A percentile compares a stretch with the other conserved stretches of the same genome.
phyloP scores from a whole-genome alignment of 1,140 invertebrate species.

The Drosophila erecta region DNA sequence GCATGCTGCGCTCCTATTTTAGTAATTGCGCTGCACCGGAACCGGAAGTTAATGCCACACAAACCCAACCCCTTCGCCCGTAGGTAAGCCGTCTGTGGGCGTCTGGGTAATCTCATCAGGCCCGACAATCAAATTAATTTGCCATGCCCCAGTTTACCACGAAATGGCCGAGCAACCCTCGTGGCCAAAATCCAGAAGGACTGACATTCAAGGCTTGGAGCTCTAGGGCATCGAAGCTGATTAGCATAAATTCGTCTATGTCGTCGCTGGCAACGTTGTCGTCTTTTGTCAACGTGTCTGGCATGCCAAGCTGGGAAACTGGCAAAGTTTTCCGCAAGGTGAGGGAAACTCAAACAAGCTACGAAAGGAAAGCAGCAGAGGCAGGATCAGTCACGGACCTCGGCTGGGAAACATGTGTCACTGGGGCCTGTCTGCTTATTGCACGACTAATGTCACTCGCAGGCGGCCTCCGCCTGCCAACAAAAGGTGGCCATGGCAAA shows the following conservation, averaged over 20 bases:
- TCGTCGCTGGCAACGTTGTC: slow-evolving; percentile 70
- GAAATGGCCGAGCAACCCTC: slow-evolving; percentile 53
- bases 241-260: slow-evolving; percentile 83
- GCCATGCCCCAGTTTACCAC: slow-evolving; percentile 40
- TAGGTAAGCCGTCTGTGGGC: slow-evolving; percentile 20
- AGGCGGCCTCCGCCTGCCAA: slow-evolving; percentile 55
- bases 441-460: slow-evolving; percentile 82
- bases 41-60: slow-evolving; percentile 7
- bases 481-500: slow-evolving; percentile 75
- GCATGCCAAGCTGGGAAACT: slow-evolving; percentile 76
- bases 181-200: slow-evolving; percentile 23
- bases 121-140: slow-evolving; percentile 58
- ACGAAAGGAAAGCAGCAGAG: slow-evolving; percentile 7
- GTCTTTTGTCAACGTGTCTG: slow-evolving; percentile 82
- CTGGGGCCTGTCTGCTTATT: slow-evolving; percentile 79
- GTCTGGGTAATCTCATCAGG: slow-evolving; percentile 48
- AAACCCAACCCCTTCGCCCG: slow-evolving; percentile 16
- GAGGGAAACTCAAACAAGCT: slow-evolving; percentile 29
- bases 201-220: slow-evolving; percentile 5
- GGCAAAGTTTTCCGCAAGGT: slow-evolving; percentile 34
- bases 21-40: not conserved
- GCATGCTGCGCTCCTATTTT: slow-evolving; percentile 1
- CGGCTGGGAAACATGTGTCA: slow-evolving; percentile 77
- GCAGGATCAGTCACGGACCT: slow-evolving; percentile 44
- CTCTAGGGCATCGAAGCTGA: slow-evolving; percentile 64